phyloP scores from a whole-genome alignment of 1,140 invertebrate genomes.

The Pseudomyrmex cubaensis region DNA sequence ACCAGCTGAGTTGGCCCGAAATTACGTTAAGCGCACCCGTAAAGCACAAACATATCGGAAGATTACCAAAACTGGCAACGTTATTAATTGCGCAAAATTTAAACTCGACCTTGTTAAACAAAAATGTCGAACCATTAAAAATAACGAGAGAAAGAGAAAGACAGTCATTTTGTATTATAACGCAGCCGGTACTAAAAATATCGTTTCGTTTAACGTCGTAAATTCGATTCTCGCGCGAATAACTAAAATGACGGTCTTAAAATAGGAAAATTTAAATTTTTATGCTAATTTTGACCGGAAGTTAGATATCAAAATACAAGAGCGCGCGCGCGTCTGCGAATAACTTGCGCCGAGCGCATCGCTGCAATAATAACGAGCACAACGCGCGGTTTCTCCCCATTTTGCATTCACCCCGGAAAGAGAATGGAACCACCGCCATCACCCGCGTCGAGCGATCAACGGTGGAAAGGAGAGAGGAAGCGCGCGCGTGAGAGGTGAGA shows the following conservation, averaged over 20 bases:
- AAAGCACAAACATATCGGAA: neutral
- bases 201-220: neutral
- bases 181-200: neutral
- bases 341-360: conserved; percentile 6
- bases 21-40: neutral
- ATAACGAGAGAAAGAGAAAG: no score
- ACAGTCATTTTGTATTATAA: neutral
- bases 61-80: neutral
- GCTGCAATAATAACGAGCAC: conserved; percentile 48
- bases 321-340: conserved; percentile 14
- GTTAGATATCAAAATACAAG: conserved; percentile 44
- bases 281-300: conserved; percentile 30
- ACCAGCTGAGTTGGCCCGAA: neutral
- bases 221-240: conserved; percentile 5
- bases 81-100: conserved; percentile 12
- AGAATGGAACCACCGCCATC: neutral
- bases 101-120: neutral
- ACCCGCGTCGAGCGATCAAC: conserved; percentile 23
- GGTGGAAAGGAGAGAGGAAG: neutral
- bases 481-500: neutral
- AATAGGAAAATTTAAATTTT: conserved; percentile 39
- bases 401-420: conserved; percentile 9
- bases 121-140: neutral
- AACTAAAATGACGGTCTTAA: neutral
- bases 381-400: conserved; percentile 12